Percentiles rank a stretch among this genome's conserved stretches.
These are phyloP conservation scores for Chirona hameri DNA, from an alignment of 2,888 invertebrate species.

Conservation along the genomic window DNA sequence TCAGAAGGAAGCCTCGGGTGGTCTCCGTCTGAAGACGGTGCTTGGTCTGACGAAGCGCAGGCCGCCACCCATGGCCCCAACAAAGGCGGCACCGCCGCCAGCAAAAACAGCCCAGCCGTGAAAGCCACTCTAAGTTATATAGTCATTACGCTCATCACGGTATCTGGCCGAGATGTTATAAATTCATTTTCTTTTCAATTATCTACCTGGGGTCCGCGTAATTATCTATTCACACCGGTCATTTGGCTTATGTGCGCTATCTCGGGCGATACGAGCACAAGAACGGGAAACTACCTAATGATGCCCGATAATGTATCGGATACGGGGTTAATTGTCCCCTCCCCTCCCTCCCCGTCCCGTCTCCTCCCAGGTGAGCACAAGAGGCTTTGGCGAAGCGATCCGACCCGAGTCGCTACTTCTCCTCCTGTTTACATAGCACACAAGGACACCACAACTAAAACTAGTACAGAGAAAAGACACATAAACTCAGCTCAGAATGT, in stretches of 20 bases:
- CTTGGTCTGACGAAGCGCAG: not conserved
- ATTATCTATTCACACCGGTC: conserved; percentile 22
- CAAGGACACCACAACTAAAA: too few species aligned
- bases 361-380: not conserved
- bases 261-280: not conserved
- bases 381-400: too few species aligned
- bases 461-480: too few species aligned
- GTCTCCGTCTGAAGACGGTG: not conserved
- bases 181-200: conserved; percentile 28
- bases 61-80: not conserved
- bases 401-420: too few species aligned
- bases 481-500: too few species aligned
- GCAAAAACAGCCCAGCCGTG: not conserved
- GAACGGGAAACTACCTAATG: not conserved
- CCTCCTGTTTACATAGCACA: too few species aligned
- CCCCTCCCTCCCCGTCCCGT: not conserved
- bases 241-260: not conserved
- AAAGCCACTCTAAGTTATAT: conserved; percentile 3
- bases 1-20: too few species aligned
- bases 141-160: conserved; percentile 12
- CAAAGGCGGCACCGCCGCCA: not conserved
- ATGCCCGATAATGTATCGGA: not conserved
- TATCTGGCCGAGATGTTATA: not conserved
- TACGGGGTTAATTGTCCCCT: not conserved
- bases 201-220: not conserved